Evolutionary conservation across 2,888 invertebrate species (phyloP).

Genomic region (Muschampia plurimacula): DNA sequence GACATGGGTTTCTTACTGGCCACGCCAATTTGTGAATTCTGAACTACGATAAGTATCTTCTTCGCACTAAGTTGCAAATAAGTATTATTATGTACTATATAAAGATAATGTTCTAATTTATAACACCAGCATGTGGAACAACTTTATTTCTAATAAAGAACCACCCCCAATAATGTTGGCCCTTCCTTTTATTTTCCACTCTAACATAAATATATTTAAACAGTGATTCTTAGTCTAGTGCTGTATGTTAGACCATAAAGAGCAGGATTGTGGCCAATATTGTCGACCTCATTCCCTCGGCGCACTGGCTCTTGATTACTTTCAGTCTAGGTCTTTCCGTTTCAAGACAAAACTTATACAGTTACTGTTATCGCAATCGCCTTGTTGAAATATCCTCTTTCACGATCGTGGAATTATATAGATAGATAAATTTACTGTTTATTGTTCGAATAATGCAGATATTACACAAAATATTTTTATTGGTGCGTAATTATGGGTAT

Average conservation of each 20-base stretch:
- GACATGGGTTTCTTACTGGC: too few species aligned
- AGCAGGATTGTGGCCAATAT: slow-evolving; percentile 42
- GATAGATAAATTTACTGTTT: too few species aligned
- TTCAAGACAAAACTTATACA: slow-evolving; percentile 36
- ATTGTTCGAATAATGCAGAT: too few species aligned
- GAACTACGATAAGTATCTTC: too few species aligned
- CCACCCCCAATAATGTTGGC: background rate
- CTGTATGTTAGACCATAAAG: slow-evolving; percentile 27
- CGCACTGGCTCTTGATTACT: slow-evolving; percentile 36
- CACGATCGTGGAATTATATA: background rate
- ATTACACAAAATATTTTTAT: too few species aligned
- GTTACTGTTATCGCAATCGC: background rate
- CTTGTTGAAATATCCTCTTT: background rate
- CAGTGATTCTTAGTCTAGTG: slow-evolving; percentile 4
- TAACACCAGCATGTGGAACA: too few species aligned
- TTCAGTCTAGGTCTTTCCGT: slow-evolving; percentile 31
- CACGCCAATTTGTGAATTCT: too few species aligned
- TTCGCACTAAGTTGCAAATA: too few species aligned
- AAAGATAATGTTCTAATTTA: background rate
- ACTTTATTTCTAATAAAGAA: too few species aligned
- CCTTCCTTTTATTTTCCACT: background rate
- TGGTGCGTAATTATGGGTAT: too few species aligned
- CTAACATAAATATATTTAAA: background rate
- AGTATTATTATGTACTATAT: too few species aligned
- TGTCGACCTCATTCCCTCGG: slow-evolving; percentile 40